These are phyloP conservation scores for Merodon equestris DNA, from an alignment of 2,888 invertebrate genomes.

Conservation along the genomic window DNA sequence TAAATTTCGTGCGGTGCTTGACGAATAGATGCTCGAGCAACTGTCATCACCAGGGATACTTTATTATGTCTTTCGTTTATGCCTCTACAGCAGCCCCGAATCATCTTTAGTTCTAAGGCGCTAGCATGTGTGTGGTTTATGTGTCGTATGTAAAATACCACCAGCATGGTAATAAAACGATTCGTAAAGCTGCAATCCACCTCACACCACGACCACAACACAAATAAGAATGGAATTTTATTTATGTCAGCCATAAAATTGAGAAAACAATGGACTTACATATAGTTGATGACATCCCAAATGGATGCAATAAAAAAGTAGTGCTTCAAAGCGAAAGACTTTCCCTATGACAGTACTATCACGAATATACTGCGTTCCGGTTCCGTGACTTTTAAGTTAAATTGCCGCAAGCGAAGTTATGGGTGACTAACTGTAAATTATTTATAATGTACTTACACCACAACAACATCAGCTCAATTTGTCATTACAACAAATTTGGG, in stretches of 20 bases:
- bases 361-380: slow-evolving; percentile 18
- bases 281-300: slow-evolving; percentile 28
- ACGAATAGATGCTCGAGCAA: too few species aligned
- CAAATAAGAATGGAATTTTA: slow-evolving; percentile 22
- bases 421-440: slow-evolving; percentile 32
- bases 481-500: slow-evolving; percentile 41
- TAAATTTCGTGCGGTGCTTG: too few species aligned
- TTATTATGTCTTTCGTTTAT: too few species aligned
- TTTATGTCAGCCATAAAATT: slow-evolving; percentile 19
- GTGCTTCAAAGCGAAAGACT: background rate
- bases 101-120: too few species aligned
- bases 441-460: slow-evolving; percentile 36
- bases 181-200: too few species aligned
- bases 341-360: too few species aligned
- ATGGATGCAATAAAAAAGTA: slow-evolving; percentile 33
- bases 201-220: background rate
- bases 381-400: slow-evolving; percentile 30
- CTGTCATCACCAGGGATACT: too few species aligned
- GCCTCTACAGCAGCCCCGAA: too few species aligned
- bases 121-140: too few species aligned
- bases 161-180: too few species aligned
- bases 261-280: slow-evolving; percentile 10
- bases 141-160: too few species aligned
- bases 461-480: slow-evolving; percentile 38
- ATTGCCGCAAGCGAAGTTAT: slow-evolving; percentile 30